Conservation (phyloP, 2,113 vertebrate species). For the Silurus glanis region DNA sequence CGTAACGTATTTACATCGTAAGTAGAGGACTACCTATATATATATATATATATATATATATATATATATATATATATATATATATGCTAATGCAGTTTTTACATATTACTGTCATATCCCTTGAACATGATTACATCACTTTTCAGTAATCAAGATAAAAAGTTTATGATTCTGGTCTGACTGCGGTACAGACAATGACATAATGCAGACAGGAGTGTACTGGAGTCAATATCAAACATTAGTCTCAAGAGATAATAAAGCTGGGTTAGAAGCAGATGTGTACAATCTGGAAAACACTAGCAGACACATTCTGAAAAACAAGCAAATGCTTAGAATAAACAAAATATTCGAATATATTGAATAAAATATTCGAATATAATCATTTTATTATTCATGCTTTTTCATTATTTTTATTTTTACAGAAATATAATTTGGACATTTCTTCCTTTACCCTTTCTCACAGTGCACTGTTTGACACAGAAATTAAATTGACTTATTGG, state of each 20-base stretch:
- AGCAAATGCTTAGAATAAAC: not conserved
- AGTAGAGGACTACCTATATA: too few relatives aligned
- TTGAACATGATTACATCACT: not conserved
- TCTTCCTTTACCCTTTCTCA: too few relatives aligned
- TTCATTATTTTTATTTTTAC: too few relatives aligned
- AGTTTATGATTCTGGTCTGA: slow-evolving; percentile 3
- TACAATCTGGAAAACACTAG: not conserved
- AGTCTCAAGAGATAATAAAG: not conserved
- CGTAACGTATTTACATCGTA: too few relatives aligned
- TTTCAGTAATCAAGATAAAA: not conserved
- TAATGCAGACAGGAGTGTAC: slow-evolving; percentile 3
- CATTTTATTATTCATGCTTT: too few relatives aligned
- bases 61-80: too few relatives aligned
- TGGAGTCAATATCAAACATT: slow-evolving; percentile 6
- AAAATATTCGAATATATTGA: not conserved
- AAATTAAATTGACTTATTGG: too few relatives aligned
- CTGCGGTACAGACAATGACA: not conserved
- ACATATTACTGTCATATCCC: not conserved
- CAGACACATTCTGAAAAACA: not conserved
- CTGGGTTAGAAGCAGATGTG: not conserved
- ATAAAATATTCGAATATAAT: not conserved
- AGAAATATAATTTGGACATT: too few relatives aligned
- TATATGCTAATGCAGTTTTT: not conserved
- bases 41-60: too few relatives aligned
- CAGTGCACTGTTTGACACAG: too few relatives aligned